A percentile compares a stretch with the other conserved stretches of the same genome.
Conservation (phyloP, 2,113 vertebrate genomes). For the Pimephales promelas region DNA sequence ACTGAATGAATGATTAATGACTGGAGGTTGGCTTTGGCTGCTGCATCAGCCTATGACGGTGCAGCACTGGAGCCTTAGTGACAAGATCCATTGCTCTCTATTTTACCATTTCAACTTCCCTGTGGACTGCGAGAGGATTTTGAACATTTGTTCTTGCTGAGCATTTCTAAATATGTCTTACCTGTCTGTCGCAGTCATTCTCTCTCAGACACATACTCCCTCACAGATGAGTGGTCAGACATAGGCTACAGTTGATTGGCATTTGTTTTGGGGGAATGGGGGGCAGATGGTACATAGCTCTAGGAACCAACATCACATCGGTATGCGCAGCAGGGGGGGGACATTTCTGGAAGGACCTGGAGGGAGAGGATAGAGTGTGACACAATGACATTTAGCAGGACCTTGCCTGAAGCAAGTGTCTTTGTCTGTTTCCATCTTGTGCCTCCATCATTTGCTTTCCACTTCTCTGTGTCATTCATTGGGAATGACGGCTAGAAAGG, state of each 20-base stretch:
- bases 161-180: neutral
- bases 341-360: constrained; percentile 43
- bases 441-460: neutral
- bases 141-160: constrained; percentile 40
- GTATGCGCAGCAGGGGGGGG: constrained; percentile 62
- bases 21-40: constrained; percentile 66
- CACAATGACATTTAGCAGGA: constrained; percentile 67
- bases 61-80: constrained; percentile 35
- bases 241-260: constrained; percentile 41
- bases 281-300: constrained; percentile 68
- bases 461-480: constrained; percentile 30
- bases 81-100: constrained; percentile 45
- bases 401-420: constrained; percentile 65
- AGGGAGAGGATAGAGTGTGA: constrained; percentile 50
- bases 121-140: constrained; percentile 23
- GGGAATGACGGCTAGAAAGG: constrained; percentile 38
- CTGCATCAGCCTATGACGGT: constrained; percentile 68
- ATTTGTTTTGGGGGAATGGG: constrained; percentile 33
- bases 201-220: neutral
- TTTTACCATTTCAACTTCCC: neutral
- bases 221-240: neutral
- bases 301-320: constrained; percentile 65
- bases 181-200: neutral
- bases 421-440: constrained; percentile 32
- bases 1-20: constrained; percentile 78